Evolutionary conservation across 1,140 invertebrate species (phyloP), one percentile per base, ranked within the genome.

Genomic region (Tribolium castaneum): DNA sequence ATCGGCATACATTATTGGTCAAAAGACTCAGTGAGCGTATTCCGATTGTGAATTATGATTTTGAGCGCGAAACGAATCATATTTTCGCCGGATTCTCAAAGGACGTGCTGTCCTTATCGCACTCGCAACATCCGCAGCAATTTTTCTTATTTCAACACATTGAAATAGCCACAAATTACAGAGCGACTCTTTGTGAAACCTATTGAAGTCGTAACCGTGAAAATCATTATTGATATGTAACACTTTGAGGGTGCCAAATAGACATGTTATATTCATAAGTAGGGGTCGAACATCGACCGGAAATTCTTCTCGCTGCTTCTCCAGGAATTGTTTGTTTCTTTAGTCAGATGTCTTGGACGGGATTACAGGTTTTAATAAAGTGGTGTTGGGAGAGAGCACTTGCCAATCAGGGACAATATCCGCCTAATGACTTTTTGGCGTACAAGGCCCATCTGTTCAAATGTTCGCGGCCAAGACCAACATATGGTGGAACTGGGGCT

Each of bases 181-280:
- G 77, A 62, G 34, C 13, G 74, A 80, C 83, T 81, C 80, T 83
- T 81, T 82, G 78, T 79, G 59, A 73, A 79, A 80, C 81, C 77
- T 81, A 83, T 81, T 81, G 78, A 85, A 83, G 80, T 82, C 80
- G 82, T 79, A 80, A 83, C 80, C 80, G 82, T 83, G 79, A 83
- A 84, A 85, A 85, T 85, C 82, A 84, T 85, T 85, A 85, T 86
- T 84, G 85, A 86, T 85, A 86, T 82, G 84, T 85, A 85, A 85
- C 84, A 86, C 85, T 86, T 86, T 86, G 85, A 86, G 85, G 85
- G 85, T 85, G 85, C 84, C 84, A 85, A 84, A 85, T 84, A 81
- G 81, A 82, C 80, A 86, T 86, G 84, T 86, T 85, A 85, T 86
- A 86, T 86, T 86, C 85, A 86, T 86, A 85, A 85, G 85, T 78